Conservation (phyloP, 53 echinoderm and acorn worm genomes). For the Astropecten irregularis region DNA sequence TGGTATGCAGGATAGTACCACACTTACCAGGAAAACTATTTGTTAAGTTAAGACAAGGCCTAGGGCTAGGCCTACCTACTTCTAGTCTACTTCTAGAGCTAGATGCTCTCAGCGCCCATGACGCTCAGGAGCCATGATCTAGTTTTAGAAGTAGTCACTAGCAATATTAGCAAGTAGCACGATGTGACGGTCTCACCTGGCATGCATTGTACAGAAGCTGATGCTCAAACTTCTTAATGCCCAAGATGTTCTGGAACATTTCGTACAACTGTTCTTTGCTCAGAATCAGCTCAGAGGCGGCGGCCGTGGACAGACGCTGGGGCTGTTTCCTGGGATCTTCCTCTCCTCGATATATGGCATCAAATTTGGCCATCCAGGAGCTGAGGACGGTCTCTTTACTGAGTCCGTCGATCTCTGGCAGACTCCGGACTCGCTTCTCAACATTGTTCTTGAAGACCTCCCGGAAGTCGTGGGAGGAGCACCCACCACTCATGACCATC, state of each 20-base stretch:
- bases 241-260: constrained; percentile 99
- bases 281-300: constrained; percentile 95
- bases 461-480: constrained; percentile 96
- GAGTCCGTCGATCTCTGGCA: constrained; percentile 97
- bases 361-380: constrained; percentile 99
- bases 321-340: constrained; percentile 91
- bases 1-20: too few relatives aligned
- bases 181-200: constrained; percentile 87
- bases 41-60: too few relatives aligned
- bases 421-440: constrained; percentile 93
- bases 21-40: too few relatives aligned
- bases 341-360: constrained; percentile 97
- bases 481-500: constrained; percentile 97
- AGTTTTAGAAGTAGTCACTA: too few relatives aligned
- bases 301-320: constrained; percentile 92
- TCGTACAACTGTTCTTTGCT: constrained; percentile 99
- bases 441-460: constrained; percentile 99
- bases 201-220: constrained; percentile 98
- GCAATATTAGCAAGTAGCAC: too few relatives aligned
- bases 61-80: too few relatives aligned
- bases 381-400: constrained; percentile 98
- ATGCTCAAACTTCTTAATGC: constrained; percentile 99
- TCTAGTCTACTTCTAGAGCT: too few relatives aligned
- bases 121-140: too few relatives aligned
- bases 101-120: too few relatives aligned